These are phyloP conservation scores for Anomalospiza imberbis DNA, from an alignment of 2,797 vertebrate species.

Conservation along the genomic window DNA sequence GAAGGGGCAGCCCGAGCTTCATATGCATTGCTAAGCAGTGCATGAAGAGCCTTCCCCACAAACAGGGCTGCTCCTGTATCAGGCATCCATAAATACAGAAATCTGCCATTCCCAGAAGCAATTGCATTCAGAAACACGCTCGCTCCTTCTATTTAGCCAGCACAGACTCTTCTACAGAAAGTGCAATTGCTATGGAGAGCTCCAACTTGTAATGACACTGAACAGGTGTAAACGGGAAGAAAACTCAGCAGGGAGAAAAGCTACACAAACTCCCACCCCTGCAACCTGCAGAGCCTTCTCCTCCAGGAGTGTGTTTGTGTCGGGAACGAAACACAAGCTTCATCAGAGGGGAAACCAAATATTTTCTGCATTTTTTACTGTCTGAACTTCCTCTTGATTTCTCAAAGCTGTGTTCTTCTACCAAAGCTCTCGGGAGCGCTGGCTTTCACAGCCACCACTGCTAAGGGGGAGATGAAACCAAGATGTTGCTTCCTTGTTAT, in stretches of 20 bases:
- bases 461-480: neutral
- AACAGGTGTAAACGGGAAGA: slow-evolving; percentile 25
- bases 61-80: neutral
- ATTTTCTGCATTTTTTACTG: neutral
- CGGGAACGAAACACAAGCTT: neutral
- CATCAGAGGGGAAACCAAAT: neutral
- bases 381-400: neutral
- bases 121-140: neutral
- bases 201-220: neutral
- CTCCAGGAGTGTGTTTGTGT: neutral
- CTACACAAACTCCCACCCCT: neutral
- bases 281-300: neutral
- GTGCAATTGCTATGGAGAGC: neutral
- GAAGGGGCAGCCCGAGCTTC: slow-evolving; percentile 15
- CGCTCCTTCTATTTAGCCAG: neutral
- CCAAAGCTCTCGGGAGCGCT: neutral
- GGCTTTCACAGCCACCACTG: neutral
- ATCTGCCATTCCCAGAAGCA: slow-evolving; percentile 25
- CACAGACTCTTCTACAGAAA: neutral
- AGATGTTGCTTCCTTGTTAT: neutral
- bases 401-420: neutral
- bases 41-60: slow-evolving; percentile 14
- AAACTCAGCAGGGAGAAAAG: neutral
- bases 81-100: slow-evolving; percentile 22
- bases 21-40: slow-evolving; percentile 36